Evolutionary conservation across 1,140 invertebrate genomes (phyloP).

Genomic region (Rhopalosiphum padi): DNA sequence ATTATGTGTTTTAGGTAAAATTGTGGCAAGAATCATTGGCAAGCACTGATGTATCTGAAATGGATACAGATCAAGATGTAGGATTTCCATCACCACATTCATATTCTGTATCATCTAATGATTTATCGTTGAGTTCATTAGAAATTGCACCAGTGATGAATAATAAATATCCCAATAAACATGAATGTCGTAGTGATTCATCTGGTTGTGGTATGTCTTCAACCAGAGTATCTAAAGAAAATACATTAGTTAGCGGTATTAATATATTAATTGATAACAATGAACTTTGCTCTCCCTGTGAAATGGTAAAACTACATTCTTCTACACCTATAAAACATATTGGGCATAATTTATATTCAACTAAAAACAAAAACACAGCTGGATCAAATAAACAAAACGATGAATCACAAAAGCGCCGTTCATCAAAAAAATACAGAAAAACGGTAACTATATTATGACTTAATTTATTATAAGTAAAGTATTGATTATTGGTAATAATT

Average conservation of each 20-base stretch:
- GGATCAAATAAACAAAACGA: neutral
- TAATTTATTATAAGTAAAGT: neutral
- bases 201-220: slow-evolving; percentile 56
- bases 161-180: slow-evolving; percentile 43
- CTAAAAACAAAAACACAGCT: neutral
- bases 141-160: slow-evolving; percentile 19
- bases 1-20: slow-evolving; percentile 36
- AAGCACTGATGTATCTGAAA: slow-evolving; percentile 42
- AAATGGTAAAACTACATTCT: neutral
- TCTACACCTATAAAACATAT: slow-evolving; percentile 20
- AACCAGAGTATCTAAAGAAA: slow-evolving; percentile 55
- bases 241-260: slow-evolving; percentile 47
- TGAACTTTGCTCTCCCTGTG: neutral
- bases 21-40: slow-evolving; percentile 54
- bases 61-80: slow-evolving; percentile 47
- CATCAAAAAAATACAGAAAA: slow-evolving; percentile 32
- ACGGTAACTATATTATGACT: slow-evolving; percentile 14
- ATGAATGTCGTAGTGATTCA: slow-evolving; percentile 48
- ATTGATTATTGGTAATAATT: neutral
- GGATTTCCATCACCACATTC: slow-evolving; percentile 38
- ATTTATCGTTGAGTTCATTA: slow-evolving; percentile 49
- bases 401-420: slow-evolving; percentile 7
- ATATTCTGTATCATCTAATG: slow-evolving; percentile 52
- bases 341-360: slow-evolving; percentile 9
- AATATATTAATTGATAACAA: slow-evolving; percentile 36